Evolutionary conservation across 2,888 invertebrate genomes (phyloP).

Genomic region (Trichogramma evanescens): DNA sequence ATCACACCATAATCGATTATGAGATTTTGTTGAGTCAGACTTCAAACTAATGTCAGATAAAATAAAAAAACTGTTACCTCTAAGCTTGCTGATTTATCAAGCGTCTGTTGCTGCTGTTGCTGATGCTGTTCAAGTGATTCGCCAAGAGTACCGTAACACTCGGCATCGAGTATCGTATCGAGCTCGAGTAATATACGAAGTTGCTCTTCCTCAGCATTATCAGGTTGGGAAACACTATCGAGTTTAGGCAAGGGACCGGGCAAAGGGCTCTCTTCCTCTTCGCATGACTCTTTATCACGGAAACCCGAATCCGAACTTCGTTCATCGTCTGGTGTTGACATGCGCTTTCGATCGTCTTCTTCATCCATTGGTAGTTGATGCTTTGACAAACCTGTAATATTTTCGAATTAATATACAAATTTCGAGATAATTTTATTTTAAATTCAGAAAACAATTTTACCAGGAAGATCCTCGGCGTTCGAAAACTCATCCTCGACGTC

Average conservation of each 20-base stretch:
- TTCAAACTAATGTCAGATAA: too few relatives aligned
- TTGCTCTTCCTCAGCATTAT: constrained; percentile 40
- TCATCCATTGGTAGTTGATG: constrained; percentile 30
- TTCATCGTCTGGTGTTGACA: constrained; percentile 50
- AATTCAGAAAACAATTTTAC: constrained; percentile 9
- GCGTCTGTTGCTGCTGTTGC: too few relatives aligned
- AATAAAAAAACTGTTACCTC: too few relatives aligned
- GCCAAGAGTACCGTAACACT: constrained; percentile 34
- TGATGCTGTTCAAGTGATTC: constrained; percentile 25
- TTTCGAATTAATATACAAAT: too few relatives aligned
- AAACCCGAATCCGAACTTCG: constrained; percentile 50
- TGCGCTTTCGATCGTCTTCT: constrained; percentile 45
- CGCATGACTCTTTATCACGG: constrained; percentile 47
- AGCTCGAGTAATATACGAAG: constrained; percentile 40
- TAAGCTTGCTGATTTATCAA: too few relatives aligned
- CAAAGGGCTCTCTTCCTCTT: constrained; percentile 41
- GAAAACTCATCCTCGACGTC: constrained; percentile 34
- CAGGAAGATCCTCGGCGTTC: constrained; percentile 31
- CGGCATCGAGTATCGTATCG: constrained; percentile 42
- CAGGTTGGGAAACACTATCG: constrained; percentile 14
- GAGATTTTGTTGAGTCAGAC: too few relatives aligned
- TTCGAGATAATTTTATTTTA: not conserved
- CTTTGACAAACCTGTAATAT: constrained; percentile 13
- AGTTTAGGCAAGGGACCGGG: constrained; percentile 25
- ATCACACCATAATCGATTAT: too few relatives aligned